Conservation (phyloP, 2,113 vertebrate species). For the Poicephalus gulielmi region DNA sequence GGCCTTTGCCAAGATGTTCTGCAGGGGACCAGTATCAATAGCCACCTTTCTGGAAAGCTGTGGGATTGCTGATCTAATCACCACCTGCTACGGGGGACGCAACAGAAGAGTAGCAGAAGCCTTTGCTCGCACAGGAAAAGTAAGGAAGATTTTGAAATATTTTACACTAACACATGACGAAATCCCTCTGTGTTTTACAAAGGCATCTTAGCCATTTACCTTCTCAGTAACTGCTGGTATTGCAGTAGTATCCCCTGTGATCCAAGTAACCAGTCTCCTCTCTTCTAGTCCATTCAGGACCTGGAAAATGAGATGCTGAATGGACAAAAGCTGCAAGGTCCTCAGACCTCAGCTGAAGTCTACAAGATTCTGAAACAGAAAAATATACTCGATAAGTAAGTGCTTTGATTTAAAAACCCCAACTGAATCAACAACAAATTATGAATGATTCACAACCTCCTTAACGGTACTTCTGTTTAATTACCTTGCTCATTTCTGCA, state of each 20-base stretch:
- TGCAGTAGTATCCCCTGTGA: not conserved
- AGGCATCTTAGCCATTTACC: not conserved
- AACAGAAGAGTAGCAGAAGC: constrained; percentile 87
- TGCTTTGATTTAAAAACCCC: not conserved
- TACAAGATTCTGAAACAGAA: constrained; percentile 74
- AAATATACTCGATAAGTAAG: constrained; percentile 68
- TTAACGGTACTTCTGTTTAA: not conserved
- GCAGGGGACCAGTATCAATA: constrained; percentile 69
- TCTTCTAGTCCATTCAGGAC: constrained; percentile 80
- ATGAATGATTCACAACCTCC: not conserved
- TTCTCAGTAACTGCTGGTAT: not conserved
- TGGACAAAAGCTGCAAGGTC: constrained; percentile 91
- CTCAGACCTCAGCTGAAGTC: constrained; percentile 76
- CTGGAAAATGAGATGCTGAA: constrained; percentile 89
- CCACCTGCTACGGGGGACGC: constrained; percentile 87
- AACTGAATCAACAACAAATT: not conserved
- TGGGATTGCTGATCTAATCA: constrained; percentile 87
- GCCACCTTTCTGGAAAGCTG: constrained; percentile 89
- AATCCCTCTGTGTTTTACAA: not conserved
- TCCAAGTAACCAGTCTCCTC: not conserved
- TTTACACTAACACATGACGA: not conserved
- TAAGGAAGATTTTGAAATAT: constrained; percentile 39
- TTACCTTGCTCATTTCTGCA: not conserved
- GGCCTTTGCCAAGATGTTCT: constrained; percentile 85
- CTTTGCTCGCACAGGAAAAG: constrained; percentile 82